These are phyloP conservation scores for Limenitis camilla DNA, from an alignment of 2,888 invertebrate species.

Conservation along the genomic window DNA sequence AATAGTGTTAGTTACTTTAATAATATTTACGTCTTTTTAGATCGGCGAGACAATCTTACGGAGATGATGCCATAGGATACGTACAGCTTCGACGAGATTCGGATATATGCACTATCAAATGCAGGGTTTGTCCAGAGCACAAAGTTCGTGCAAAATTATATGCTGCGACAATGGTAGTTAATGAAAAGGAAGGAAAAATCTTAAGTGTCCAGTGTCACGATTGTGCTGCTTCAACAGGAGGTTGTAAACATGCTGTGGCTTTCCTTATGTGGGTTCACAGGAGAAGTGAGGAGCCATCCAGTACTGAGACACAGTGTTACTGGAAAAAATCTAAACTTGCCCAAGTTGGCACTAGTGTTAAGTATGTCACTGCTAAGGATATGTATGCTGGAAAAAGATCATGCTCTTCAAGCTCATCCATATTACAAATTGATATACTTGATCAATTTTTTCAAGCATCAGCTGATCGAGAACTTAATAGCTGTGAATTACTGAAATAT, in stretches of 20 bases:
- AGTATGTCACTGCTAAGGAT: slow-evolving; percentile 6
- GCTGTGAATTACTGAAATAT: not conserved
- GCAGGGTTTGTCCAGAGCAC: no score
- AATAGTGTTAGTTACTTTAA: no score
- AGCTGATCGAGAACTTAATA: not conserved
- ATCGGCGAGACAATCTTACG: no score
- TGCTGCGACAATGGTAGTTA: no score
- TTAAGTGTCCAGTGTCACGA: not conserved
- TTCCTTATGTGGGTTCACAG: slow-evolving; percentile 19
- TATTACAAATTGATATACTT: not conserved
- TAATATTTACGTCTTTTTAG: no score
- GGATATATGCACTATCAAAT: no score
- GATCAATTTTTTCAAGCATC: not conserved
- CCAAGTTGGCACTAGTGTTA: slow-evolving; percentile 6
- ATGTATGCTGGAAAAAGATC: not conserved
- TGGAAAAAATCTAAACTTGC: slow-evolving; percentile 13
- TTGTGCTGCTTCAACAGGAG: slow-evolving; percentile 13
- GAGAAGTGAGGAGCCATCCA: slow-evolving; percentile 10
- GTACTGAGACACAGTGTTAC: slow-evolving; percentile 11
- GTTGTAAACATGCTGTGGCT: slow-evolving; percentile 20
- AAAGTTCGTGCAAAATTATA: no score
- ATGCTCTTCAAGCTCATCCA: not conserved
- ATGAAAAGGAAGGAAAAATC: no score
- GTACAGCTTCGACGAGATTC: no score
- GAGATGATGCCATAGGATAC: no score